Evolutionary conservation across 2,797 vertebrate genomes (phyloP), one percentile per base, ranked within the genome.

Genomic region (Orientallactaga sibirica): DNA sequence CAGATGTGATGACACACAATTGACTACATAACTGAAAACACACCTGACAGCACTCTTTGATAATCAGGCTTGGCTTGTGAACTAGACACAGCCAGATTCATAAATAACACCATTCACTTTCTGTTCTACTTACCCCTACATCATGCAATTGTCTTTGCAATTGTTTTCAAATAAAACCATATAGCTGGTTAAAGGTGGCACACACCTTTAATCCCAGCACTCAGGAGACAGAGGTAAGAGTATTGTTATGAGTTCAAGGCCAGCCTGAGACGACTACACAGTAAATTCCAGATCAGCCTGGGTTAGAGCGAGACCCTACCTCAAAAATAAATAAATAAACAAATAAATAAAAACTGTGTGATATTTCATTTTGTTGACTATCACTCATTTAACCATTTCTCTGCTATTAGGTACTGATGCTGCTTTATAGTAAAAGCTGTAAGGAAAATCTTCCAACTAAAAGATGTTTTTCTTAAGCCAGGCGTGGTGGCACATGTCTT

Each of bases 351-450:
- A 37, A 52, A 58, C 55, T 3, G 15, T 58, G 4, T 48, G 52
- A 71, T 64, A 73, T 2, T 87, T 25, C 79, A 61, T 68, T 87
- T 88, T 88, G 58, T 25, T 83, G 67, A 83, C 7, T 55, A 43
- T 9, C 87, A 87, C 66, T 58, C 62, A 84, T 29, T 41, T 86
- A 88, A 73, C 29, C 22, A 68, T 68, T 74, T 94, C 83, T 92
- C 74, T 95, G 70, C 61, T 92, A 19, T 8, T 91, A 37, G 91
- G 78, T 10, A 95, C 10, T 87, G 25, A 22, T 29, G 19, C 37
- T 61, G 79, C 61, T 94, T 86, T 93, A 92, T 5, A 87, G 61
- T 71, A 91, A 95, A 91, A 94, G 62, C 61, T 86, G 80, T 48
- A 90, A 3, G 25, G 33, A 82, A 27, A 83, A 68, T 43, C 37